Evolutionary conservation across 2,797 vertebrate genomes (phyloP).

Genomic region (Acrocephalus scirpaceus): DNA sequence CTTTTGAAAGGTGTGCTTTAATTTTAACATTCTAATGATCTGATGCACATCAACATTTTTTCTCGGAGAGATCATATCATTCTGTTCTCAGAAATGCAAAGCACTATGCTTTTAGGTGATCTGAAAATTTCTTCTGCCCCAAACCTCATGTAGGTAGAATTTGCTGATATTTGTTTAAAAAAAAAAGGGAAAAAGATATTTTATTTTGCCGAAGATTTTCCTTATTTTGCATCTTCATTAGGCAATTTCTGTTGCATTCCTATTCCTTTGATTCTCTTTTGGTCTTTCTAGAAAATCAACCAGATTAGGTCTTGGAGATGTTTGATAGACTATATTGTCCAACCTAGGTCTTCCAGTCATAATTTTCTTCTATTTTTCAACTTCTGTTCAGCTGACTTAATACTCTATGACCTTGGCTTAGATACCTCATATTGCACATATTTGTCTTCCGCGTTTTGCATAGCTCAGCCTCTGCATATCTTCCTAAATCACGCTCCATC

Average conservation of each 20-base stretch:
- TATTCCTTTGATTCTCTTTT: neutral
- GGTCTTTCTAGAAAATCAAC: neutral
- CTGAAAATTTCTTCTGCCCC: neutral
- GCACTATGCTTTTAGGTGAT: neutral
- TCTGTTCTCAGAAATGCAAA: neutral
- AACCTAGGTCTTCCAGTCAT: neutral
- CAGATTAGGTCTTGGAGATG: neutral
- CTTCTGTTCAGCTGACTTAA: neutral
- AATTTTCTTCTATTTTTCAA: neutral
- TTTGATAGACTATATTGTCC: neutral
- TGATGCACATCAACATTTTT: neutral
- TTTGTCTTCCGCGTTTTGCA: neutral
- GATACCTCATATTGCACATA: neutral
- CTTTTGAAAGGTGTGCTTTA: neutral
- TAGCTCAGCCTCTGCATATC: neutral
- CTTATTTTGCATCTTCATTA: neutral
- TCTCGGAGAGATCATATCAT: neutral
- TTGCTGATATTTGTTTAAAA: neutral
- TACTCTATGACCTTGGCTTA: neutral
- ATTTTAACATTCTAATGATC: neutral
- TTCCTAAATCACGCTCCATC: neutral
- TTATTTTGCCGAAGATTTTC: neutral
- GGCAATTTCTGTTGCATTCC: neutral
- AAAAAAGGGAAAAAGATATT: neutral
- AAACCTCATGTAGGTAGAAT: neutral